Base-by-base conservation (phyloP, 2,797 vertebrate genomes). In the Pangasius krempfi region DNA sequence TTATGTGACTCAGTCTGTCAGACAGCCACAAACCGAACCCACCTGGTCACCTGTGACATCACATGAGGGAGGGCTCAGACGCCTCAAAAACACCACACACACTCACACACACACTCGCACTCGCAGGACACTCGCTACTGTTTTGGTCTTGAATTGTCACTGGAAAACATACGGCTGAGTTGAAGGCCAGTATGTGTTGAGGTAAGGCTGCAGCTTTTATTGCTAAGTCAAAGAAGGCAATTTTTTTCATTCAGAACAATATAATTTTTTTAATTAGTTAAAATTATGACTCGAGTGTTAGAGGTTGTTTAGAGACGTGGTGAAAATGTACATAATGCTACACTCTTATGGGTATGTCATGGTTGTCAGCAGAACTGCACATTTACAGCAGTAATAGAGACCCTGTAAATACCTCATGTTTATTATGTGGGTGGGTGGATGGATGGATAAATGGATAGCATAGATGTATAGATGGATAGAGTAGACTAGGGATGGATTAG, bases 31-130 rank as follows among this genome's bases (percentile, higher is more conserved):
- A 75, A 70, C 73, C 68, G 60, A 86, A 85, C 87, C 79, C 88
- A 87, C 76, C 44, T 89, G 75, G 73, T 92, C 92, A 92, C 86
- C 85, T 88, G 89, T 92, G 92, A 92, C 92, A 92, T 92, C 91
- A 93, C 84, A 73, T 68, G 89, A 90, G 72, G 89, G 81, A 84
- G 72, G 87, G 54, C 50, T 54, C 75, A 80, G 52, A 58, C 58
- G 33, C 78, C 56, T 88, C 62, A 72, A 89, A 88, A 84, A 75
- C 47, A 10, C 18, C 82, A 78, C 58, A 20, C 56, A 10, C 18
- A 8, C 44, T 33, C 62, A 60, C 5, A 58, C 56, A 12, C 85
- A 13, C 81, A 25, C 54, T 58, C 83, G 13, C 76, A 25, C 70
- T 58, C 83, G 0, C 73, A 72, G 37, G 6, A 25, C 47, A 16